A percentile compares a stretch with the other conserved stretches of the same genome.
These are phyloP conservation scores for Grammomys dolichurus DNA, from an alignment of 2,113 vertebrate genomes.

Conservation along the genomic window DNA sequence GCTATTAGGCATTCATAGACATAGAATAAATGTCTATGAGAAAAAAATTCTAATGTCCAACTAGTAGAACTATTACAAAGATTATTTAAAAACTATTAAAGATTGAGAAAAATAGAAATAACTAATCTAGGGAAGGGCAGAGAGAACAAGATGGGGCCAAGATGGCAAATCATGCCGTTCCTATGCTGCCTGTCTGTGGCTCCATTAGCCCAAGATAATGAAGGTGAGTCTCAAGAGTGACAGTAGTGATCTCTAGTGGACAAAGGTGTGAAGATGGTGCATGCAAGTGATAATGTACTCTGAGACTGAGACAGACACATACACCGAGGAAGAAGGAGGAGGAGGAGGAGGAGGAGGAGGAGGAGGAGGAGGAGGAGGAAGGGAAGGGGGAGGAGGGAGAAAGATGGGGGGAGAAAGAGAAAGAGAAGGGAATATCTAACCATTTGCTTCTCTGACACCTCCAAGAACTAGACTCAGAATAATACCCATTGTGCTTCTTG, in stretches of 20 bases:
- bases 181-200: neutral
- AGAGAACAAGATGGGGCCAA: neutral
- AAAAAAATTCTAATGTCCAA: neutral
- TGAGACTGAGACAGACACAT: neutral
- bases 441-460: neutral
- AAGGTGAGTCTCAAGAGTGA: neutral
- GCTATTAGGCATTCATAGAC: neutral
- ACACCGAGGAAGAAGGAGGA: neutral
- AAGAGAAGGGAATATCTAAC: neutral
- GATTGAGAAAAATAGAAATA: neutral
- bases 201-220: neutral
- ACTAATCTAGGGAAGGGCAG: neutral
- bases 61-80: neutral
- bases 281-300: neutral
- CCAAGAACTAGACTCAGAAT: neutral
- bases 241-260: neutral
- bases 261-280: neutral
- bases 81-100: neutral
- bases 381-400: accelerated
- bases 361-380: neutral
- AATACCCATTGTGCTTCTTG: neutral
- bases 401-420: no score
- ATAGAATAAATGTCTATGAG: neutral
- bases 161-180: neutral
- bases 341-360: no score